A percentile compares a stretch with the other conserved stretches of the same genome.
These are phyloP conservation scores for Hapalemur alaotrensis DNA, from an alignment of 2,797 vertebrate genomes.

Conservation along the genomic window DNA sequence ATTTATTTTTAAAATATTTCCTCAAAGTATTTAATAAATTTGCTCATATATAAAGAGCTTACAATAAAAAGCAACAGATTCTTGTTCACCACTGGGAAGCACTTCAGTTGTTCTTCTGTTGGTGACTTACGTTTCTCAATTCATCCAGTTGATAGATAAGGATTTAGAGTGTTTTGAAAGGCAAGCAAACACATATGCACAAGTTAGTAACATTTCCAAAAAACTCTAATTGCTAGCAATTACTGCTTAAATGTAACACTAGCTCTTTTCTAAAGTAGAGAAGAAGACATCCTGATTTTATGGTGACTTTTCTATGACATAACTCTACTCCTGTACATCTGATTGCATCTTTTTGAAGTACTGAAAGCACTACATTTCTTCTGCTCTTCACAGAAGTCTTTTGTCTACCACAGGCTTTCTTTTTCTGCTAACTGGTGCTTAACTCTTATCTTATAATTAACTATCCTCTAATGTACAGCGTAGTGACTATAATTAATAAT, in stretches of 20 bases:
- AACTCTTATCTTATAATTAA: not conserved
- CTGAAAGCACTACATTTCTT: not conserved
- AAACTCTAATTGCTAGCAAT: not conserved
- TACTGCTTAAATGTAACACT: not conserved
- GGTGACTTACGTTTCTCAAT: not conserved
- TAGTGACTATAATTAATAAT: not conserved
- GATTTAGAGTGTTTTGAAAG: not conserved
- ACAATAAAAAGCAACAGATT: not conserved
- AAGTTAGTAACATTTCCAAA: not conserved
- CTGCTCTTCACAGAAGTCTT: not conserved
- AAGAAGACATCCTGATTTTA: constrained; percentile 10
- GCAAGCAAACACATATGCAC: not conserved
- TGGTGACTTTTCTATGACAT: not conserved
- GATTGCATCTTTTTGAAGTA: not conserved
- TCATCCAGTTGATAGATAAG: not conserved
- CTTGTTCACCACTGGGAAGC: not conserved
- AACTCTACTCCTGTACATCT: not conserved
- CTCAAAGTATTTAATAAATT: not conserved
- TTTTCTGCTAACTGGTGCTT: not conserved
- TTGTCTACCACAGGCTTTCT: not conserved
- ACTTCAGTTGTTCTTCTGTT: not conserved
- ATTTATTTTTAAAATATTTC: constrained; percentile 21
- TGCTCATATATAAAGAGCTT: not conserved
- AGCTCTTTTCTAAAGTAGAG: not conserved
- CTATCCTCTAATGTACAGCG: not conserved